These are phyloP conservation scores for Cyphomyrus plagiostoma DNA, from an alignment of 2,113 vertebrate species.

Conservation along the genomic window DNA sequence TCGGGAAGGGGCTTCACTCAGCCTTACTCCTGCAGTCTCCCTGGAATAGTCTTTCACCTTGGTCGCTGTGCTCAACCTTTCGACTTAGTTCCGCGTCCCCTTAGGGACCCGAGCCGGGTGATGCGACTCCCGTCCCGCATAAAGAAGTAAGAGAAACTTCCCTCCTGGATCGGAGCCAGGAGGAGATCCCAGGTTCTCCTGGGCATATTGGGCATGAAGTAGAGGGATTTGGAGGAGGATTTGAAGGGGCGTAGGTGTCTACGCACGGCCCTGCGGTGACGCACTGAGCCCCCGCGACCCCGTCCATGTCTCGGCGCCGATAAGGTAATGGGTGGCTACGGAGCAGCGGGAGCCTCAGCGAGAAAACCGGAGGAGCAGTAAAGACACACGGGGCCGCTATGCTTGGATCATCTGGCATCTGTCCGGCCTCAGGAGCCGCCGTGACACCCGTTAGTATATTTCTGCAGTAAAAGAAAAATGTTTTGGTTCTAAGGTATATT, in stretches of 20 bases:
- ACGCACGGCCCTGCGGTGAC: not conserved
- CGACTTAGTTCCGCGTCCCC: not conserved
- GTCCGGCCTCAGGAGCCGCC: not conserved
- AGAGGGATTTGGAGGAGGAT: not conserved
- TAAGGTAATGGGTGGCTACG: not conserved
- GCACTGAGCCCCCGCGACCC: not conserved
- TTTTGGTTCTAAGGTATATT: not conserved
- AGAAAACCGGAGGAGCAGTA: not conserved
- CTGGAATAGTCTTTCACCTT: not conserved
- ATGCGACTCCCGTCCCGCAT: not conserved
- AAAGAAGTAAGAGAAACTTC: not conserved
- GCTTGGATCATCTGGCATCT: not conserved
- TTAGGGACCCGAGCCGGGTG: not conserved
- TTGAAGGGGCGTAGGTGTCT: not conserved
- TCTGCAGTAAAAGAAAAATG: not conserved
- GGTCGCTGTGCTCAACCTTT: not conserved
- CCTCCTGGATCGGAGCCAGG: not conserved
- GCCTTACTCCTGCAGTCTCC: not conserved
- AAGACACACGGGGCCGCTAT: not conserved
- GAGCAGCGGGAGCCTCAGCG: not conserved
- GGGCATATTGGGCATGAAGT: not conserved
- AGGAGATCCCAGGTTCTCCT: not conserved
- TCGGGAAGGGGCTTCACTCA: not conserved
- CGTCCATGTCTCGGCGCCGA: not conserved
- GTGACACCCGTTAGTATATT: not conserved